Evolutionary conservation across 2,797 vertebrate species (phyloP).

Genomic region (Masticophis lateralis): DNA sequence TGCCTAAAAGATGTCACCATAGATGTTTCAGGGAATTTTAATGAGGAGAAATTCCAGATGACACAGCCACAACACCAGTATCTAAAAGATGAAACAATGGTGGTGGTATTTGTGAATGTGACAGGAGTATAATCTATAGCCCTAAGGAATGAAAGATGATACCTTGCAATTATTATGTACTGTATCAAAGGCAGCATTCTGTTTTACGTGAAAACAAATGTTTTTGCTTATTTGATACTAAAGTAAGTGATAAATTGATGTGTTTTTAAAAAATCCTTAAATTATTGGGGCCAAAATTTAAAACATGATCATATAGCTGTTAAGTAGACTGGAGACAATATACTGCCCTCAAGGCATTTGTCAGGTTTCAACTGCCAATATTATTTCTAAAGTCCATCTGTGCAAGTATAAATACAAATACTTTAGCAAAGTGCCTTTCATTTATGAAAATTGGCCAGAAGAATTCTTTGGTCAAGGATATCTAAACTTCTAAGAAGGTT

Average conservation of each 20-base stretch:
- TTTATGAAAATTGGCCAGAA: not conserved
- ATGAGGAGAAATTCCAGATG: not conserved
- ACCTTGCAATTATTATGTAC: not conserved
- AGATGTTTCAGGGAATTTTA: not conserved
- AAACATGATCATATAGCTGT: not conserved
- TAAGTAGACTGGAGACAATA: not conserved
- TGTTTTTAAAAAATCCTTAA: slow-evolving; percentile 59
- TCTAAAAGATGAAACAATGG: not conserved
- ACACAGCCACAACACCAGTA: not conserved
- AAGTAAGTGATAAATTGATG: slow-evolving; percentile 47
- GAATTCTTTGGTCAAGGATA: not conserved
- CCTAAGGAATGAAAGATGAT: not conserved
- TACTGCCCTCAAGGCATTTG: not conserved
- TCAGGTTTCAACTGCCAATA: not conserved
- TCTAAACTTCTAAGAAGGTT: not conserved
- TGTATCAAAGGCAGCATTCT: not conserved
- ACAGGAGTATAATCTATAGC: not conserved
- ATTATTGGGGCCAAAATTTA: slow-evolving; percentile 11
- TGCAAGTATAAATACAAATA: not conserved
- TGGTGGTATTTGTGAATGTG: not conserved
- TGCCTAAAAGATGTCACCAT: not conserved
- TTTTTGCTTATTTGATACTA: not conserved
- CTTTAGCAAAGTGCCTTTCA: not conserved
- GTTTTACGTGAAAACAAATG: not conserved
- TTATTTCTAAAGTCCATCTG: not conserved